Percentiles rank a stretch among this genome's conserved stretches.
Evolutionary conservation across 2,888 invertebrate species (phyloP).

Genomic region (Clunio marinus): DNA sequence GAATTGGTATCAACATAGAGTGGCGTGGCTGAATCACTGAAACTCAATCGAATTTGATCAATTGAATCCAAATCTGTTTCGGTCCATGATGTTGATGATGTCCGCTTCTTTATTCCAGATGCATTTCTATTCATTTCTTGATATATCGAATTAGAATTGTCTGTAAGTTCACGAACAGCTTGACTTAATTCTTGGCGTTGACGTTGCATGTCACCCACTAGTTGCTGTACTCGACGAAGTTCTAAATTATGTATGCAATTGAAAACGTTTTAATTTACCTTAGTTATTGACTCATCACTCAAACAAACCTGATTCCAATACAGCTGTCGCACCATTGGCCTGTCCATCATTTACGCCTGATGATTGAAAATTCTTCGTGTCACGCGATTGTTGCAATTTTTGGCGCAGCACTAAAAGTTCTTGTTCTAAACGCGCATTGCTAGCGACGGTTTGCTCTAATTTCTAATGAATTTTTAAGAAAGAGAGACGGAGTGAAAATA

Average conservation of each 20-base stretch:
- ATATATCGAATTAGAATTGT: conserved; percentile 68
- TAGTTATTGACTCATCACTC: too few relatives aligned
- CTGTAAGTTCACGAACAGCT: conserved; percentile 78
- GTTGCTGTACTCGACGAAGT: conserved; percentile 73
- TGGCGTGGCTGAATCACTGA: conserved; percentile 53
- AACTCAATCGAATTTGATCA: conserved; percentile 44
- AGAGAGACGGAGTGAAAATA: neutral
- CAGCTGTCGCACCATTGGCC: conserved; percentile 57
- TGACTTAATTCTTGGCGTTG: conserved; percentile 81
- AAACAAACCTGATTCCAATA: conserved; percentile 60
- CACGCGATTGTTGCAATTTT: conserved; percentile 70
- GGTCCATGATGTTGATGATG: conserved; percentile 68
- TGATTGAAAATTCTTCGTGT: conserved; percentile 49
- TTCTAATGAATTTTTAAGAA: conserved; percentile 55
- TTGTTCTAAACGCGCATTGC: conserved; percentile 82
- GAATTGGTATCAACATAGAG: conserved; percentile 66
- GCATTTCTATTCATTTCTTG: conserved; percentile 53
- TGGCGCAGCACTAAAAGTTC: conserved; percentile 79
- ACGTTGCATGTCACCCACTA: conserved; percentile 79
- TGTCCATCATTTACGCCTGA: conserved; percentile 41
- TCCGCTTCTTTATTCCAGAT: conserved; percentile 54
- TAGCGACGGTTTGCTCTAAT: conserved; percentile 86
- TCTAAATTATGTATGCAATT: conserved; percentile 51
- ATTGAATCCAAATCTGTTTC: conserved; percentile 88
- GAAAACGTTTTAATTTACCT: neutral